Percentiles rank a stretch among this genome's conserved stretches.
Evolutionary conservation across 2,113 vertebrate species (phyloP).

Genomic region (Hyla sarda): DNA sequence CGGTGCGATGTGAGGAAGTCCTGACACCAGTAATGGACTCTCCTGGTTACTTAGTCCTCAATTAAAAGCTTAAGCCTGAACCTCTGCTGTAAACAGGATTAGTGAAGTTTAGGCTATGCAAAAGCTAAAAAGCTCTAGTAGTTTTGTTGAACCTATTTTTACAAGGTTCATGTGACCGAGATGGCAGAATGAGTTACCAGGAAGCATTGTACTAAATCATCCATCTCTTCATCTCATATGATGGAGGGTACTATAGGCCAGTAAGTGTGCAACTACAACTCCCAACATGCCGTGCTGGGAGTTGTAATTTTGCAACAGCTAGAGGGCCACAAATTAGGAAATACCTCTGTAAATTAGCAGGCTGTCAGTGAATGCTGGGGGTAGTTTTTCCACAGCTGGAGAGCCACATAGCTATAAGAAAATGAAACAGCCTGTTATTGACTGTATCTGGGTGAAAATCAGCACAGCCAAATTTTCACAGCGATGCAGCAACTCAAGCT

Average conservation of each 20-base stretch:
- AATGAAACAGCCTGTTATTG: no score
- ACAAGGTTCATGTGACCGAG: neutral
- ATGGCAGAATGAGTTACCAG: neutral
- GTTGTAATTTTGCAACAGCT: no score
- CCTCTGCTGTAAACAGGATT: slow-evolving; percentile 38
- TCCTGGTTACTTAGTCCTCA: neutral
- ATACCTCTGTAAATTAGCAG: no score
- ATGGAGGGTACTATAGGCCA: neutral
- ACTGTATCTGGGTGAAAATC: no score
- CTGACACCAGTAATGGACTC: slow-evolving; percentile 6
- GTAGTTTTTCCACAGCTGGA: no score
- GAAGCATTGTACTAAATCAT: neutral
- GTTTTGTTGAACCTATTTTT: slow-evolving; percentile 7
- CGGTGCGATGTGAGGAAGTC: neutral
- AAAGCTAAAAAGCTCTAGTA: slow-evolving; percentile 14
- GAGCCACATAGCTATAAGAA: no score
- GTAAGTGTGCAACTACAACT: no score
- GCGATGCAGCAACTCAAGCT: no score
- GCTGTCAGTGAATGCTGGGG: no score
- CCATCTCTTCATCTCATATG: neutral
- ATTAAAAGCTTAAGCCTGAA: slow-evolving; percentile 32
- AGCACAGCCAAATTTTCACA: no score
- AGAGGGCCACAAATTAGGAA: no score
- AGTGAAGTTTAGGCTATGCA: neutral
- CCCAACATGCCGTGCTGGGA: no score